Evolutionary conservation across 2,113 vertebrate species (phyloP).

Genomic region (Syngnathus typhle): DNA sequence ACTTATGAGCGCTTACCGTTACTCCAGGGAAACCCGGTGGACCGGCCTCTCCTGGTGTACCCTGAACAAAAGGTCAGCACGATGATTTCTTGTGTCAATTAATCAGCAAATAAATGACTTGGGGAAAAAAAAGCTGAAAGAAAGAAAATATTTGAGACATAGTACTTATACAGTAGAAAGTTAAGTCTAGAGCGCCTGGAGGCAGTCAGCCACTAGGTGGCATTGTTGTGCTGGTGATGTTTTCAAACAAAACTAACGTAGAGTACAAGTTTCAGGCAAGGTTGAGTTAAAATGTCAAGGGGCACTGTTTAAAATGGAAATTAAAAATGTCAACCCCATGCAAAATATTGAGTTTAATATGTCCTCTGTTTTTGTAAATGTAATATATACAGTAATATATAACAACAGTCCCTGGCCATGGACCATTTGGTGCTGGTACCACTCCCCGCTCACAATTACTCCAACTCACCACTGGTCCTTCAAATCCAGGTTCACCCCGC

Average conservation of each 20-base stretch:
- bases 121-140: background rate
- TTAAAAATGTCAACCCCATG: background rate
- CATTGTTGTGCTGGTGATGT: conserved; percentile 3
- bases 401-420: too few species aligned
- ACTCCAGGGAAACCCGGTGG: conserved; percentile 66
- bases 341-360: too few species aligned
- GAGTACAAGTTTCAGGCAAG: background rate
- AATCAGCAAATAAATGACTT: background rate
- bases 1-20: conserved; percentile 52
- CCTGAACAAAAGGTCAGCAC: conserved; percentile 58
- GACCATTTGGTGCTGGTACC: too few species aligned
- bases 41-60: conserved; percentile 69
- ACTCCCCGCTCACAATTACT: too few species aligned
- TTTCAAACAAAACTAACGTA: background rate
- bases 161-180: background rate
- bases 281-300: background rate
- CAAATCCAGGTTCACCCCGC: conserved; percentile 74
- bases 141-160: background rate
- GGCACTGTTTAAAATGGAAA: background rate
- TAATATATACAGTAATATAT: too few species aligned
- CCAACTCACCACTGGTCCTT: conserved; percentile 76
- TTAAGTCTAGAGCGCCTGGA: background rate
- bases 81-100: background rate
- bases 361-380: too few species aligned
- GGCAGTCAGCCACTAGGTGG: conserved; percentile 33